Percentiles rank a stretch among this genome's conserved stretches.
Evolutionary conservation across 2,888 invertebrate genomes (phyloP).

Genomic region (Oithona nana): DNA sequence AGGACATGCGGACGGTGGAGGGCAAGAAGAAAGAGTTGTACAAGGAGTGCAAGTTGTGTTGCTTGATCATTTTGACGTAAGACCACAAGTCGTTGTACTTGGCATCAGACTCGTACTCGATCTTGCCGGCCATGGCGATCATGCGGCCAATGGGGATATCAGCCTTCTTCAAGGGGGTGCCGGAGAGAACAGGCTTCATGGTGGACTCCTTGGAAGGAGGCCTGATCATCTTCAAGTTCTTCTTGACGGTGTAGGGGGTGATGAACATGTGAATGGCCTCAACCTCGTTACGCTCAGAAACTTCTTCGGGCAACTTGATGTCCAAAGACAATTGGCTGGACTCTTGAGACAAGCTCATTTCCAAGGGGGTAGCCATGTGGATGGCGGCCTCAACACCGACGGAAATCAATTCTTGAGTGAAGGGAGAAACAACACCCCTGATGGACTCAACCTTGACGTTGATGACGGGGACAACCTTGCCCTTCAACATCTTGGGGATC

Average conservation of each 20-base stretch:
- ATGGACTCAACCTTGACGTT: conserved; percentile 8
- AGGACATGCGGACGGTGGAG: neutral
- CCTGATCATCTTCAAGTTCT: neutral
- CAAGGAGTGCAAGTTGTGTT: neutral
- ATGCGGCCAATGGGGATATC: neutral
- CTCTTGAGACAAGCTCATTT: neutral
- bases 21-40: neutral
- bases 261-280: neutral
- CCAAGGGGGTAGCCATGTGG: conserved; percentile 3
- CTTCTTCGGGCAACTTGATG: conserved; percentile 8
- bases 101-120: neutral
- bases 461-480: neutral
- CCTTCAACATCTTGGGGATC: neutral
- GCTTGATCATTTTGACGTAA: neutral
- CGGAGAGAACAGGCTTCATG: conserved; percentile 9
- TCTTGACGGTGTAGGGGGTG: conserved; percentile 9
- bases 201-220: neutral
- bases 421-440: conserved; percentile 13
- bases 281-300: neutral
- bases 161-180: neutral
- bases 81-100: neutral
- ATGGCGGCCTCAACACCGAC: conserved; percentile 5
- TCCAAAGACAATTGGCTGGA: conserved; percentile 3
- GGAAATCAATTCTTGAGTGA: conserved; percentile 14
- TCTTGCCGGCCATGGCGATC: neutral